phyloP scores from a whole-genome alignment of 2,797 vertebrate genomes.

The Chaenodraco wilsoni region DNA sequence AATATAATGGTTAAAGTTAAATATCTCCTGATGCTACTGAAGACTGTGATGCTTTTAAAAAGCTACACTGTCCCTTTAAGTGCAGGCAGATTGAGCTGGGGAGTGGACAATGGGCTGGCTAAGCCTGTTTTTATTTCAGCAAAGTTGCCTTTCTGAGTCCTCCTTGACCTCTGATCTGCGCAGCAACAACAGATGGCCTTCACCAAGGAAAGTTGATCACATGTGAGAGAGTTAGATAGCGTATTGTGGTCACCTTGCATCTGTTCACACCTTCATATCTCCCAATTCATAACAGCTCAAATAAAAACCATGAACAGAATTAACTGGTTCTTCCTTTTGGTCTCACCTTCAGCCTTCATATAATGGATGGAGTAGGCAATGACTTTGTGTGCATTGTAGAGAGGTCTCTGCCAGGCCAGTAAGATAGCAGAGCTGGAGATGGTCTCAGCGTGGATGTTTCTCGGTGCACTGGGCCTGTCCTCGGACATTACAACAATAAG shows the following conservation, averaged over 20 bases:
- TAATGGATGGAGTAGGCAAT: conserved; percentile 99
- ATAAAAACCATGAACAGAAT: conserved; percentile 24
- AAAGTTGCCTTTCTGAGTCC: conserved; percentile 71
- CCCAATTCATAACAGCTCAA: conserved; percentile 8
- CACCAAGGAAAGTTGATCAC: conserved; percentile 56
- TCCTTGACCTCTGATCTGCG: conserved; percentile 75
- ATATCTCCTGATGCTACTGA: conserved; percentile 25
- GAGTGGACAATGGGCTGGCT: conserved; percentile 68
- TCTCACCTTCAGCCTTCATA: conserved; percentile 98
- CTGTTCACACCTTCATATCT: conserved; percentile 26
- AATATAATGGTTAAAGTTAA: conserved; percentile 16
- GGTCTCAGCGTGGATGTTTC: conserved; percentile 93
- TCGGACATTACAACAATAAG: conserved; percentile 97
- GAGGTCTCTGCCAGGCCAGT: conserved; percentile 94
- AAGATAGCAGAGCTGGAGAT: conserved; percentile 99
- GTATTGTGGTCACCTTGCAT: conserved; percentile 24
- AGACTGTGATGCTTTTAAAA: conserved; percentile 36
- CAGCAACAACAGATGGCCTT: conserved; percentile 78
- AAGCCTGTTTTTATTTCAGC: conserved; percentile 74
- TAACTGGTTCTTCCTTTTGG: background rate
- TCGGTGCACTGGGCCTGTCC: conserved; percentile 95
- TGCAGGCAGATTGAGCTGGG: conserved; percentile 47
- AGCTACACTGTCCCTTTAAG: conserved; percentile 67
- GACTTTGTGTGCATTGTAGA: conserved; percentile 96
- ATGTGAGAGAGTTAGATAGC: conserved; percentile 36